A percentile compares a stretch with the other conserved stretches of the same genome.
Conservation (phyloP, 2,113 vertebrate genomes). For the Oreamnos americanus region DNA sequence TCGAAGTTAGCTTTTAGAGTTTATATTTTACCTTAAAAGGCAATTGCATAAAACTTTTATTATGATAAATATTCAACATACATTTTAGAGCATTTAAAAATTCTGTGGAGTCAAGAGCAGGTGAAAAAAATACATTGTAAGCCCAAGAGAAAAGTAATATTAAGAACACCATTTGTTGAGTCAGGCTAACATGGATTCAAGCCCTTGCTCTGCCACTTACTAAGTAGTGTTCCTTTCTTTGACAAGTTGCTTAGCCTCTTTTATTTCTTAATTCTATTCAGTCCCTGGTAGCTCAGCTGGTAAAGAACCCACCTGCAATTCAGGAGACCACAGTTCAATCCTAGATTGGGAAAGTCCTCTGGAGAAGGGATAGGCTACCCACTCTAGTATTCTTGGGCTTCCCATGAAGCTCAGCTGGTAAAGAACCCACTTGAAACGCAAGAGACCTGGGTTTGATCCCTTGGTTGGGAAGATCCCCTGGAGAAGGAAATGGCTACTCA, state of each 20-base stretch:
- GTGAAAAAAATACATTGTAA: background rate
- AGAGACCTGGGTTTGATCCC: background rate
- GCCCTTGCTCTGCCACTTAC: background rate
- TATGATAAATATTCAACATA: background rate
- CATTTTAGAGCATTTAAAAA: background rate
- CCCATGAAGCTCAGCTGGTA: background rate
- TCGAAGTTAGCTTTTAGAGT: background rate
- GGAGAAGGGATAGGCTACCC: background rate
- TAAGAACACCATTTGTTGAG: background rate
- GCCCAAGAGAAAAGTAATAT: background rate
- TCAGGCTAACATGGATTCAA: background rate
- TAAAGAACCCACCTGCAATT: background rate
- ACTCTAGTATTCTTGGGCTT: background rate
- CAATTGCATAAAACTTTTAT: background rate
- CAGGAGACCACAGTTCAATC: background rate
- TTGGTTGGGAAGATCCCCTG: background rate
- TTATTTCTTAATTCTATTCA: background rate
- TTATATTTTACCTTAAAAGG: background rate
- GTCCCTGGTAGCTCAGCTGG: background rate
- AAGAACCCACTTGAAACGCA: background rate
- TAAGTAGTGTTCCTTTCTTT: background rate
- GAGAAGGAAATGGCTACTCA: background rate
- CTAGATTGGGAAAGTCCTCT: background rate
- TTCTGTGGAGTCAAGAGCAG: background rate
- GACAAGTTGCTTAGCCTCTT: background rate